phyloP scores from a whole-genome alignment of 64 coral and sea anemone genomes.

The Astreopora myriophthalma region DNA sequence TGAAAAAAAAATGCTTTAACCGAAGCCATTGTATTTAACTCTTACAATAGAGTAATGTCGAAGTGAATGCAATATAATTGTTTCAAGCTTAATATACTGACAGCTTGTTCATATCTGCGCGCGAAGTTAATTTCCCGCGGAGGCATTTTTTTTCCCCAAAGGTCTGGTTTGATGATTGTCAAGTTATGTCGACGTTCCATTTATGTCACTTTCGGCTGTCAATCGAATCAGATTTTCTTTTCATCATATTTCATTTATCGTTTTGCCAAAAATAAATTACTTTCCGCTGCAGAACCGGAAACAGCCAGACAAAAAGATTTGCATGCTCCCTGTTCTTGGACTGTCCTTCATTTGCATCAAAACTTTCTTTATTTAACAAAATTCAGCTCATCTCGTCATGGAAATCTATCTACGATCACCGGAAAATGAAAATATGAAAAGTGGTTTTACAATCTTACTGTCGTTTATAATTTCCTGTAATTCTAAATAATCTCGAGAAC shows the following conservation, averaged over 20 bases:
- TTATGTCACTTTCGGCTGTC: constrained; percentile 23
- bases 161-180: neutral
- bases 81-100: neutral
- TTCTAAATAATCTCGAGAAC: neutral
- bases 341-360: constrained; percentile 10
- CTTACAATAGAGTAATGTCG: no score
- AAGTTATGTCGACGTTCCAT: neutral
- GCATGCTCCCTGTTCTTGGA: neutral
- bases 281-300: constrained; percentile 11
- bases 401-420: neutral
- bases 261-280: constrained; percentile 28
- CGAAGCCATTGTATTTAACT: no score
- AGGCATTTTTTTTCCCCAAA: neutral
- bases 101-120: neutral
- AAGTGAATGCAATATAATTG: neutral
- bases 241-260: constrained; percentile 9
- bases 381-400: neutral
- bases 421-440: neutral
- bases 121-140: constrained; percentile 28
- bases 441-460: neutral
- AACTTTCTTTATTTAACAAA: neutral
- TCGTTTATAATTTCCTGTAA: neutral
- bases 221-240: neutral
- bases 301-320: constrained; percentile 22
- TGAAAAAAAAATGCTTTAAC: no score